Conservation (phyloP, 1,140 invertebrate genomes). For the Pissodes strobi region DNA sequence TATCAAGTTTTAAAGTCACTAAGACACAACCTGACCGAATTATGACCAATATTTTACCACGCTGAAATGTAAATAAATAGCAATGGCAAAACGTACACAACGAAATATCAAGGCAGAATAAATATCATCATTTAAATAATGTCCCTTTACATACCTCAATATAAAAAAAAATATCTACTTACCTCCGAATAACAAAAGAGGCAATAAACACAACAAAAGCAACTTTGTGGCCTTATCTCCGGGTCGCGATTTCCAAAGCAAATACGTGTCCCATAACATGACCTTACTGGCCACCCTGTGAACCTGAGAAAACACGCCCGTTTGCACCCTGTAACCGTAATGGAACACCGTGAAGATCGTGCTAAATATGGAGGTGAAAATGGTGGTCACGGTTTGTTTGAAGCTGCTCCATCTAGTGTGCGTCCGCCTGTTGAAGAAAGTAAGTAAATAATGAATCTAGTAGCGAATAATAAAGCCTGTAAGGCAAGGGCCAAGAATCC, state of each 20-base stretch:
- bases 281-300: slow-evolving; percentile 48
- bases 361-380: slow-evolving; percentile 32
- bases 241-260: slow-evolving; percentile 51
- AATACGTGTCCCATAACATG: slow-evolving; percentile 58
- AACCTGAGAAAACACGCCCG: slow-evolving; percentile 30
- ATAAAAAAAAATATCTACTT: too few relatives aligned
- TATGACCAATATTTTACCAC: too few relatives aligned
- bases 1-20: too few relatives aligned
- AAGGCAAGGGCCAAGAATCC: neutral
- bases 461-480: neutral
- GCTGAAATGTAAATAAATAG: too few relatives aligned
- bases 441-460: too few relatives aligned
- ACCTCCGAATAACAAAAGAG: slow-evolving; percentile 58
- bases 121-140: too few relatives aligned
- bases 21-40: too few relatives aligned
- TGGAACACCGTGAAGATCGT: slow-evolving; percentile 16
- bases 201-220: slow-evolving; percentile 56
- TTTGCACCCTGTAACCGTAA: slow-evolving; percentile 23
- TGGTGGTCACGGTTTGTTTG: slow-evolving; percentile 18
- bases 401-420: slow-evolving; percentile 15
- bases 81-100: too few relatives aligned
- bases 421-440: slow-evolving; percentile 13
- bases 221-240: slow-evolving; percentile 40
- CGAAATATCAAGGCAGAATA: too few relatives aligned
- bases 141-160: too few relatives aligned